Percentiles rank a stretch among this genome's conserved stretches.
phyloP scores from a whole-genome alignment of 2,113 vertebrate species.

The Psammodynastes pulverulentus region DNA sequence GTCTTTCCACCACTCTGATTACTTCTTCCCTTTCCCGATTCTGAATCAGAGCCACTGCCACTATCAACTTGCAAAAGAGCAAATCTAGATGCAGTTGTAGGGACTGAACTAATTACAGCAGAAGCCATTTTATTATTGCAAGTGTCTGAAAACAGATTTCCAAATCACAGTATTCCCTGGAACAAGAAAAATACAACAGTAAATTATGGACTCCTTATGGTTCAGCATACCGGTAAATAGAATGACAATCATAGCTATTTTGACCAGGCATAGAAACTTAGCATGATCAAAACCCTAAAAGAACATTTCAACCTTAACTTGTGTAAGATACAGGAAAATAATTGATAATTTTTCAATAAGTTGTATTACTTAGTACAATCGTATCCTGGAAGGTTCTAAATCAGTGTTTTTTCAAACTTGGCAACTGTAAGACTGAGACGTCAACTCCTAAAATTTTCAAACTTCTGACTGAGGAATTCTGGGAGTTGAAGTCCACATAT shows the following conservation, averaged over 20 bases:
- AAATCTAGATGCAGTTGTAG: slow-evolving; percentile 89
- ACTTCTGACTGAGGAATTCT: background rate
- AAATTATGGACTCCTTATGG: background rate
- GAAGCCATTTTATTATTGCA: slow-evolving; percentile 76
- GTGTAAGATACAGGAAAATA: background rate
- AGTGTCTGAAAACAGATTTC: background rate
- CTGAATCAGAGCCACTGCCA: slow-evolving; percentile 83
- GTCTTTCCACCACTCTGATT: slow-evolving; percentile 70
- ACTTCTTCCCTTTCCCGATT: slow-evolving; percentile 75
- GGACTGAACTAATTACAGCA: slow-evolving; percentile 79
- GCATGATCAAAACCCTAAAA: background rate
- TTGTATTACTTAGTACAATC: background rate
- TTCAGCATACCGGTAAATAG: background rate
- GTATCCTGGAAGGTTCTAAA: background rate
- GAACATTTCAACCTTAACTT: background rate
- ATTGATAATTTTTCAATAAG: background rate
- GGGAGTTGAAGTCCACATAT: background rate
- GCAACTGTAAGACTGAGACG: background rate
- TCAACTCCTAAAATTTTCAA: background rate
- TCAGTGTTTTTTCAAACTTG: background rate
- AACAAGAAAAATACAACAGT: slow-evolving; percentile 9
- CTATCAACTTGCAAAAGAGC: slow-evolving; percentile 90
- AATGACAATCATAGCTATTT: background rate
- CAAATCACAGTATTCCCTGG: slow-evolving; percentile 20
- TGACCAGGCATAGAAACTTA: background rate